Base-by-base conservation (phyloP, 2,888 invertebrate species). In the Euclidia mi region DNA sequence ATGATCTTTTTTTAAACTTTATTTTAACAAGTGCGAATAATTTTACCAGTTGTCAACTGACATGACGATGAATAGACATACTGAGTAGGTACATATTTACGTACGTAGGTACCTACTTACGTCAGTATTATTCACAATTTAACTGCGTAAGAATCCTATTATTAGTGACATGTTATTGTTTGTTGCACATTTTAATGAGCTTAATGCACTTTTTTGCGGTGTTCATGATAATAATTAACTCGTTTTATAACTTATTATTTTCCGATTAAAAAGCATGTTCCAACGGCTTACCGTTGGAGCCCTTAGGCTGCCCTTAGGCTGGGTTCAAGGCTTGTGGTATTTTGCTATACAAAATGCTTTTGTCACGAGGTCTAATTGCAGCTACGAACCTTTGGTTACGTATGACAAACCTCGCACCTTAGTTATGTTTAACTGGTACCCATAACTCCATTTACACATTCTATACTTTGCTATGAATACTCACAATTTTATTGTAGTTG, bases 121-220 rank as follows among this genome's bases (percentile, higher is more conserved):
- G 47, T 48, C 47, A 48, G 25, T 48, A 53, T 12, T 46, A 46
- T 46, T 34, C 37, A 48, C 53, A 53, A 53, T 53, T 34, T 53
- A 53, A 28, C 18, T 53, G 45, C 46, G 46, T 53, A 53, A 53
- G 47, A 53, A 34, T n/a, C 20, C 34, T 18, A 12, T 47, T 53
- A 25, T 25, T 46, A 53, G 46, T 53, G 46, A 37, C 20, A 32
- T 31, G 34, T 14, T 48, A 48, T 42, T 42, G 28, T 42, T 20
- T 42, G 42, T 40, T 48, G 34, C 48, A 46, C 41, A 44, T 53
- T 46, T 53, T 41, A 53, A 35, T 53, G 41, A 56, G 48, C 48
- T 55, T 48, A 38, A 18, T 44, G 15, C 44, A 49, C 48, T 35
- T 49, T 48, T 48, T 31, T 56, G 56, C 43, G 44, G 48, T 37